Base-by-base conservation (phyloP, 2,797 vertebrate genomes). In the Cirrhinus mrigala region DNA sequence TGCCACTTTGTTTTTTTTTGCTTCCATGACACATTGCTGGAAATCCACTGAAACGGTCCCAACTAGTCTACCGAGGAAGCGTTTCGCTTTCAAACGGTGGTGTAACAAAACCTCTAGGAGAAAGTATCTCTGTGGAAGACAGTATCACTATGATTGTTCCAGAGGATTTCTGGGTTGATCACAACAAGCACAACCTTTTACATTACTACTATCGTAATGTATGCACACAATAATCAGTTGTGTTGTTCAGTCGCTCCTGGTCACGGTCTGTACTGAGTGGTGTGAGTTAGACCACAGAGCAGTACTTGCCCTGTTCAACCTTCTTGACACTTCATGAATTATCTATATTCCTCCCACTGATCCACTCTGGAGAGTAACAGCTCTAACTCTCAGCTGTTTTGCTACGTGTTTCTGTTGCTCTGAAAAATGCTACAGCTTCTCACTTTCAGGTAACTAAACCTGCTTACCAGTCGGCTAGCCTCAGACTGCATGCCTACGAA, bases 321-420 rank as follows among this genome's bases (percentile, higher is more conserved):
- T 76, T 87, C 66, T 81, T 71, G 54, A 79, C 71, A 70, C 79
- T 27, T 33, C 86, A 89, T 88, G 84, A 86, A 88, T 88, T 85
- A 88, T 87, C 86, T 77, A 89, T 82, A 74, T 74, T 84, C 77
- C 80, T 56, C 75, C 79, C n/a, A 78, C 76, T 58, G 75, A 78
- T 87, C 75, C 70, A 24, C 87, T 88, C 82, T 37, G 66, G 82
- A 88, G 85, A 83, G 84, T 81, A 79, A 27, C 83, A 68, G 62
- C 84, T 82, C 79, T 37, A 80, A 62, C 76, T 81, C 79, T 86
- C 84, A 79, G 81, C 77, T 81, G 75, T 70, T 78, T 78, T 56
- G 9, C 44, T 77, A 54, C 4, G 3, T 33, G 62, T 87, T 87
- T 83, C 74, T 74, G 20, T 15, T 48, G 52, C 52, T 64, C 58